phyloP scores from a whole-genome alignment of 2,888 invertebrate genomes.

The Laspeyria flexula region DNA sequence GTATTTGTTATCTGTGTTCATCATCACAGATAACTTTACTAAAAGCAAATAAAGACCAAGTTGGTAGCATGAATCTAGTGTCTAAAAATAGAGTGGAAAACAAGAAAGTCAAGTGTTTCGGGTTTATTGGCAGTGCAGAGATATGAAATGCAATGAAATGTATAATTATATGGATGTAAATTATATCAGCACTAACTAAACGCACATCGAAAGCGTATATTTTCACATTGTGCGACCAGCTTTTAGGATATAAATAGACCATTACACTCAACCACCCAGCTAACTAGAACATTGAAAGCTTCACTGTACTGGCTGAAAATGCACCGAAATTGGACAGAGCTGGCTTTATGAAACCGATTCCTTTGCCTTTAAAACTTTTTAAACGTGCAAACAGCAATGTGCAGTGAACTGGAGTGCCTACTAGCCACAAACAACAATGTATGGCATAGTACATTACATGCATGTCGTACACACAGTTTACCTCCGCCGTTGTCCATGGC shows the following conservation, averaged over 20 bases:
- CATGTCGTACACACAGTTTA: constrained; percentile 73
- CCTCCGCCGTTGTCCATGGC: constrained; percentile 83
- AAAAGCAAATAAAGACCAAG: constrained; percentile 28
- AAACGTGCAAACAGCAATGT: constrained; percentile 69
- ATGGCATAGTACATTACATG: constrained; percentile 67
- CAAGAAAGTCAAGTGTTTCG: constrained; percentile 13
- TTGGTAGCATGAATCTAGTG: constrained; percentile 13
- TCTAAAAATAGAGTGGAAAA: constrained; percentile 34
- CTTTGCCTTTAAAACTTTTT: constrained; percentile 32
- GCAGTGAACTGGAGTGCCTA: constrained; percentile 69
- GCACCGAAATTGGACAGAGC: constrained; percentile 47
- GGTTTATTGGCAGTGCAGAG: constrained; percentile 20
- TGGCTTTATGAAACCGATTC: constrained; percentile 49
- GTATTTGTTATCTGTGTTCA: constrained; percentile 10
- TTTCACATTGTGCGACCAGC: constrained; percentile 59
- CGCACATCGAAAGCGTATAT: constrained; percentile 43
- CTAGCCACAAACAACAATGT: constrained; percentile 53
- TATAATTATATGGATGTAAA: constrained; percentile 20
- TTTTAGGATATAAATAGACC: constrained; percentile 76
- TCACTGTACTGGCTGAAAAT: constrained; percentile 47
- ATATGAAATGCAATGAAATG: constrained; percentile 15
- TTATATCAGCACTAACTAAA: constrained; percentile 26
- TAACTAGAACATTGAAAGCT: constrained; percentile 59
- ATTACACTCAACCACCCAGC: constrained; percentile 65
- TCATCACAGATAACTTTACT: too few relatives aligned